Evolutionary conservation across 2,888 invertebrate species (phyloP).

Genomic region (Cryptus armator): DNA sequence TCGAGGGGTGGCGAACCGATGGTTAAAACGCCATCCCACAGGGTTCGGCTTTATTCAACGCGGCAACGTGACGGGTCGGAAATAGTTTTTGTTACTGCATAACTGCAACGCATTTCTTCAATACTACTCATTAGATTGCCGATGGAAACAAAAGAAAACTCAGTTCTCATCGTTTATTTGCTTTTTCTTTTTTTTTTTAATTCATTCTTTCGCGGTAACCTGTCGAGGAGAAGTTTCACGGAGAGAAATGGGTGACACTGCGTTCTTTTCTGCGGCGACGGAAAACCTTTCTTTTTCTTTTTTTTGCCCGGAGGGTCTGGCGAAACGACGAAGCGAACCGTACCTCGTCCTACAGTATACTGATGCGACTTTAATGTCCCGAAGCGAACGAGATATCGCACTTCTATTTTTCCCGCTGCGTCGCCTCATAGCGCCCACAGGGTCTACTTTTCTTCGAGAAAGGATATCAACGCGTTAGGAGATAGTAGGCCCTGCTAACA

Average conservation of each 20-base stretch:
- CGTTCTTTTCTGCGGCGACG: constrained; percentile 19
- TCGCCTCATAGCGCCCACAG: constrained; percentile 22
- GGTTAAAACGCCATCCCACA: neutral
- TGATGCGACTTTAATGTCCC: constrained; percentile 68
- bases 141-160: constrained; percentile 33
- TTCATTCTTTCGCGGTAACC: constrained; percentile 30
- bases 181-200: constrained; percentile 9
- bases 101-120: constrained; percentile 10
- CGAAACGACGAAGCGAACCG: constrained; percentile 43
- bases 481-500: constrained; percentile 35
- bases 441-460: constrained; percentile 32
- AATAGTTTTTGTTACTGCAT: constrained; percentile 25
- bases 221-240: constrained; percentile 34
- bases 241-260: constrained; percentile 36
- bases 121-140: constrained; percentile 21
- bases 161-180: neutral
- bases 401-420: constrained; percentile 32
- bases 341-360: constrained; percentile 37
- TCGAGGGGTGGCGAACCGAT: neutral
- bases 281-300: neutral
- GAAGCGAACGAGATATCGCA: constrained; percentile 57
- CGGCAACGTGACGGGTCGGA: constrained; percentile 15
- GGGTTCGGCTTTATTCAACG: neutral
- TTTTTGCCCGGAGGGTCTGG: constrained; percentile 28
- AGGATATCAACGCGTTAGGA: constrained; percentile 57